Percentiles rank a stretch among this genome's conserved stretches.
phyloP scores from a whole-genome alignment of 1,140 invertebrate species.

The Macrosteles quadrilineatus region DNA sequence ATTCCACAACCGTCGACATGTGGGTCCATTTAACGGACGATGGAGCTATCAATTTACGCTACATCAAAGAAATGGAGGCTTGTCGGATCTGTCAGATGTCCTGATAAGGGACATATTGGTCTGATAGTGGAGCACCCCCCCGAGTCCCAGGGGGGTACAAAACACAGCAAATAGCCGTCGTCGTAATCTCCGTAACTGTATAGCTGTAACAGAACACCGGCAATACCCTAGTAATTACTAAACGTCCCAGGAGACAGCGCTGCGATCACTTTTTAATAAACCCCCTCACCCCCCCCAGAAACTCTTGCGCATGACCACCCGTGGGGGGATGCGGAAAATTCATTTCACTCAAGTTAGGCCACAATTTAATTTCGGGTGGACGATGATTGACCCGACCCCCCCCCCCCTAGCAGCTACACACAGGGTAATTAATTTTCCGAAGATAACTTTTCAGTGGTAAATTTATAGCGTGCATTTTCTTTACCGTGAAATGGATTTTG shows the following conservation, averaged over 20 bases:
- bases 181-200: slow-evolving; percentile 11
- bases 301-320: neutral
- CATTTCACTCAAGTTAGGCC: slow-evolving; percentile 14
- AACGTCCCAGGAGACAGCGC: neutral
- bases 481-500: too few species aligned
- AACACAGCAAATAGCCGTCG: slow-evolving; percentile 13
- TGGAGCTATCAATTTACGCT: too few species aligned
- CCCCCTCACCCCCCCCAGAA: neutral
- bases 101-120: slow-evolving; percentile 10
- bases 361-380: slow-evolving; percentile 7
- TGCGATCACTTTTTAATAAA: slow-evolving; percentile 17
- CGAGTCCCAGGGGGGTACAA: neutral
- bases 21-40: too few species aligned
- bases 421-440: too few species aligned
- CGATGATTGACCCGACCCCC: too few species aligned
- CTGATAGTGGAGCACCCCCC: neutral
- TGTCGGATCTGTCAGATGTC: slow-evolving; percentile 5
- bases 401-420: too few species aligned
- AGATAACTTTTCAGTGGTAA: too few species aligned
- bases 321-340: neutral
- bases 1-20: too few species aligned
- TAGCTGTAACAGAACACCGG: slow-evolving; percentile 8
- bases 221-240: slow-evolving; percentile 8
- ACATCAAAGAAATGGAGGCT: too few species aligned
- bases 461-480: too few species aligned